Percentiles rank a stretch among this genome's conserved stretches.
Evolutionary conservation across 2,888 invertebrate species (phyloP).

Genomic region (Agonopterix heracliana): DNA sequence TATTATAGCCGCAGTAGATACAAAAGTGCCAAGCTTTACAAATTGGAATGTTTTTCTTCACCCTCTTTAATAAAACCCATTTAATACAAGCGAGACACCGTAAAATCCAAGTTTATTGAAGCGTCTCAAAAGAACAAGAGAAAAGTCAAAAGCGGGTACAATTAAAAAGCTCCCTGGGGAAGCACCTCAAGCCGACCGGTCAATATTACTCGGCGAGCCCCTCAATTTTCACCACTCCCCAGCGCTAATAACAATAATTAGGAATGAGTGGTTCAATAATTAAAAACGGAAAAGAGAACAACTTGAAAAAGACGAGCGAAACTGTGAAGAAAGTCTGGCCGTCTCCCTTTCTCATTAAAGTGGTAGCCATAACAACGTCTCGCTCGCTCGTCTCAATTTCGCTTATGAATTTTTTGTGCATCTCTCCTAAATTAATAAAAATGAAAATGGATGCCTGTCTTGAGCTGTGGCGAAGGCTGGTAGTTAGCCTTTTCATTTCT

Average conservation of each 20-base stretch:
- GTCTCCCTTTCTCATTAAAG: conserved; percentile 34
- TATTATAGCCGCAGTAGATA: neutral
- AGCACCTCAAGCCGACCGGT: conserved; percentile 64
- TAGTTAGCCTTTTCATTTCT: conserved; percentile 1
- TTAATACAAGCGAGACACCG: conserved; percentile 53
- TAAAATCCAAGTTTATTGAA: conserved; percentile 69
- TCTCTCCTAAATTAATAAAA: conserved; percentile 58
- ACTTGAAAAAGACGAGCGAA: conserved; percentile 57
- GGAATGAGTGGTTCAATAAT: conserved; percentile 78
- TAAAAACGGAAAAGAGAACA: conserved; percentile 76
- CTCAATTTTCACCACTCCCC: conserved; percentile 75
- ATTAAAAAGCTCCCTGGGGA: conserved; percentile 68
- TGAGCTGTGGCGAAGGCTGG: conserved; percentile 7
- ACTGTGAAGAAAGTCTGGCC: conserved; percentile 38
- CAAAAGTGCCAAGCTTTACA: neutral
- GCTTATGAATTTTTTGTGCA: conserved; percentile 51
- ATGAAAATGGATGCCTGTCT: conserved; percentile 41
- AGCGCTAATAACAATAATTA: conserved; percentile 77
- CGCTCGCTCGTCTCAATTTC: conserved; percentile 50
- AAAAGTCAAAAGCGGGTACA: conserved; percentile 70
- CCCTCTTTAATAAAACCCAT: conserved; percentile 41
- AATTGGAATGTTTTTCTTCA: neutral
- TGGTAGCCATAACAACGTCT: conserved; percentile 28
- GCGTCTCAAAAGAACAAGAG: conserved; percentile 68
- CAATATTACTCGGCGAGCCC: conserved; percentile 69